Conservation (phyloP, 2,797 vertebrate species). For the Squalus acanthias region DNA sequence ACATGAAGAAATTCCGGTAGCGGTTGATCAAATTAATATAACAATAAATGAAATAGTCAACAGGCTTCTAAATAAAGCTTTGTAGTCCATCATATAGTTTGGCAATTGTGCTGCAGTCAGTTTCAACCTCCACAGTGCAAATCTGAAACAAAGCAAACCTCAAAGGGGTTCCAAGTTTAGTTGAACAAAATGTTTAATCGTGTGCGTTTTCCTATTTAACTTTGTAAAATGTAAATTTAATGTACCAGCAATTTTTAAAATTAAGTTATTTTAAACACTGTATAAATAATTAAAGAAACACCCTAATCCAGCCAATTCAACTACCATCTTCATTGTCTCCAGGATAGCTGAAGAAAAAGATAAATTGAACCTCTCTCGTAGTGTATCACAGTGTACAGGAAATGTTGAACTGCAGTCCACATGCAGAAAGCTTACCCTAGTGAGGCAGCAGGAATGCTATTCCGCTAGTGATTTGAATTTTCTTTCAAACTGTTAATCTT, state of each 20-base stretch:
- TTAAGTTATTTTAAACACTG: not conserved
- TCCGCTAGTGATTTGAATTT: not conserved
- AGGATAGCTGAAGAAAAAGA: not conserved
- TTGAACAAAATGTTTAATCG: not conserved
- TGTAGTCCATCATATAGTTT: not conserved
- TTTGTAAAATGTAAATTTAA: not conserved
- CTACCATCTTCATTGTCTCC: not conserved
- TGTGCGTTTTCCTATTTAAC: not conserved
- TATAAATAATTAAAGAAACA: not conserved
- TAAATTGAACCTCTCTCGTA: not conserved
- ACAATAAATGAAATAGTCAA: not conserved
- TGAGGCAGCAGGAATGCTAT: not conserved
- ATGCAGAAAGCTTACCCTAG: not conserved
- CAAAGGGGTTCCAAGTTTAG: not conserved
- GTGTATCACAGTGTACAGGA: not conserved
- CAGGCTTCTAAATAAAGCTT: not conserved
- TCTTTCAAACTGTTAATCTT: not conserved
- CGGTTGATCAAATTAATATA: not conserved
- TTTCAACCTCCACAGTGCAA: not conserved
- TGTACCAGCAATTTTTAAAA: not conserved
- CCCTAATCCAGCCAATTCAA: not conserved
- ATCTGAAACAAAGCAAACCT: not conserved
- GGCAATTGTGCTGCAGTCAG: not conserved
- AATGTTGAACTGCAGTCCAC: not conserved
- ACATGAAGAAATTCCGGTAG: not conserved